Percentiles rank a stretch among this genome's conserved stretches.
Conservation (phyloP, 2,113 vertebrate genomes). For the Paradoxurus hermaphroditus region DNA sequence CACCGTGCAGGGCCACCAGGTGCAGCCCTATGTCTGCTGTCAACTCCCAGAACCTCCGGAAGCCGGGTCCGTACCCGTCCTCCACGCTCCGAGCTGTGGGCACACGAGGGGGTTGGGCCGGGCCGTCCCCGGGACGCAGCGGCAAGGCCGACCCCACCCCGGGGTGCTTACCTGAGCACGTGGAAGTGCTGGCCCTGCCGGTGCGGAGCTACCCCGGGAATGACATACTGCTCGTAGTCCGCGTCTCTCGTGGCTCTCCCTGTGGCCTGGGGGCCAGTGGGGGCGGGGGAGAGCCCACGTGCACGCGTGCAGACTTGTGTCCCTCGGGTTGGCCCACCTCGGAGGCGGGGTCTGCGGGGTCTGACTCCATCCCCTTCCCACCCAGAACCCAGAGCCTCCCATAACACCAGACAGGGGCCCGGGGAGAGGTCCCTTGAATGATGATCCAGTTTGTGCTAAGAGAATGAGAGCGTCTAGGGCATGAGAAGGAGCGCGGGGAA, state of each 20-base stretch:
- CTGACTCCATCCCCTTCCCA: background rate
- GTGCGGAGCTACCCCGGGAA: background rate
- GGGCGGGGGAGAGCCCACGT: no score
- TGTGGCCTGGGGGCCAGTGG: background rate
- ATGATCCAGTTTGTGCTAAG: fast-evolving
- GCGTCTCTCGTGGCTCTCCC: slow-evolving; percentile 25
- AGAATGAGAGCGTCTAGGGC: background rate
- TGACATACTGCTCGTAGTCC: background rate
- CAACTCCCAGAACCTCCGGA: slow-evolving; percentile 52
- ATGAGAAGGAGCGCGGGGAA: background rate
- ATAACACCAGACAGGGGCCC: fast-evolving
- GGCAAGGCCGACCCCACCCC: fast-evolving
- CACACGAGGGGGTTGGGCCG: background rate
- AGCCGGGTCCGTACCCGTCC: background rate
- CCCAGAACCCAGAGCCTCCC: background rate
- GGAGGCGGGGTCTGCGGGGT: background rate
- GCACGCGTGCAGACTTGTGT: fast-evolving
- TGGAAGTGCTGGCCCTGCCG: slow-evolving; percentile 22
- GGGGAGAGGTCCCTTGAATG: background rate
- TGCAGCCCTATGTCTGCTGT: background rate
- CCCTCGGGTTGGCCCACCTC: fast-evolving
- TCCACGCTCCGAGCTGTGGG: slow-evolving; percentile 19
- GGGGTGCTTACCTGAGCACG: background rate
- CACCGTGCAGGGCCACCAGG: slow-evolving; percentile 12
- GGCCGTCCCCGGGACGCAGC: fast-evolving